These are phyloP conservation scores for Cyanoramphus novaezelandiae DNA, from an alignment of 2,113 vertebrate species.

Conservation along the genomic window DNA sequence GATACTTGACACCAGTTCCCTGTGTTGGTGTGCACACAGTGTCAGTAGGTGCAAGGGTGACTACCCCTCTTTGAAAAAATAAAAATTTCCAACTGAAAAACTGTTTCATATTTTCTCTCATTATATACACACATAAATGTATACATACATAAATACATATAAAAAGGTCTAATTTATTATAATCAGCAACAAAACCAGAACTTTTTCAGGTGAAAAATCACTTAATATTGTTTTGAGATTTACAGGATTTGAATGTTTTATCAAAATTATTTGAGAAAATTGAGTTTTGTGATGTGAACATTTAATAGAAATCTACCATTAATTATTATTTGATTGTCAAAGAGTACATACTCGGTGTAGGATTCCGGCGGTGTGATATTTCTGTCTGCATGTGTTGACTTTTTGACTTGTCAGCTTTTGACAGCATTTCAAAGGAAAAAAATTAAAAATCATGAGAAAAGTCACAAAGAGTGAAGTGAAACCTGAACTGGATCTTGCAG, in stretches of 20 bases:
- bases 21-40: accelerated
- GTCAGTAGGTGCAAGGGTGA: neutral
- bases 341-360: neutral
- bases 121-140: neutral
- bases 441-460: neutral
- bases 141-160: neutral
- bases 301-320: neutral
- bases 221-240: neutral
- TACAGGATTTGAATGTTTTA: neutral
- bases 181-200: neutral
- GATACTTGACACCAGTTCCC: neutral
- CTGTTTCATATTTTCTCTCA: neutral
- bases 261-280: neutral
- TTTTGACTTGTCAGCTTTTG: neutral
- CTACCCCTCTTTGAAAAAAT: neutral
- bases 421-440: neutral
- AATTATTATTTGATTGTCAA: neutral
- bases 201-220: neutral
- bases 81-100: neutral
- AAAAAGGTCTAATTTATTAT: neutral
- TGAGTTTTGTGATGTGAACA: neutral
- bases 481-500: neutral
- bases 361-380: neutral
- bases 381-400: neutral
- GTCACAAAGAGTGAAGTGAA: neutral